Conservation (phyloP, 1,140 invertebrate species). For the Drosophila repleta region DNA sequence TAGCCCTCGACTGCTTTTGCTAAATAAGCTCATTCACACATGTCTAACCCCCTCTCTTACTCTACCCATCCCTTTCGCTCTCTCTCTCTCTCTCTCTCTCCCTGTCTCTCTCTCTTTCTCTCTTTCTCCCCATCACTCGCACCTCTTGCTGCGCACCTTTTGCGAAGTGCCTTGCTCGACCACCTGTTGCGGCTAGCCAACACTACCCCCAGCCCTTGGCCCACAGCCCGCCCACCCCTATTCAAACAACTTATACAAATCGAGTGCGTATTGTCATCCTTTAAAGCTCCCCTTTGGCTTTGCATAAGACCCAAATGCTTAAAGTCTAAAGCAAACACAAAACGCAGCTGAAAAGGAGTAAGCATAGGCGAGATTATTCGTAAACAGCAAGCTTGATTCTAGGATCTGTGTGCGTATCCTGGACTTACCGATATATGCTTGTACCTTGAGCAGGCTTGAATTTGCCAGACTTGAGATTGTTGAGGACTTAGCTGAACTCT, state of each 20-base stretch:
- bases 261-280: neutral
- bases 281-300: neutral
- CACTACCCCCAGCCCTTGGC: too few relatives aligned
- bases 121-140: neutral
- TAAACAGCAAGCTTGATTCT: too few relatives aligned
- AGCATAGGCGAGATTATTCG: too few relatives aligned
- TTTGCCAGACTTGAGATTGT: too few relatives aligned
- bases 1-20: neutral
- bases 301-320: too few relatives aligned
- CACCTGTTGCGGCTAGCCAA: conserved; percentile 5
- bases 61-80: neutral
- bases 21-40: neutral
- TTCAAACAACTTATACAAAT: neutral
- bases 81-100: neutral
- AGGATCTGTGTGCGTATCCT: too few relatives aligned
- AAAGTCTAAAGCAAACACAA: too few relatives aligned
- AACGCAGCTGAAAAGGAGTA: too few relatives aligned
- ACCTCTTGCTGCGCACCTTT: conserved; percentile 16
- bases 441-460: too few relatives aligned
- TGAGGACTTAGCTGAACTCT: too few relatives aligned
- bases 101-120: neutral
- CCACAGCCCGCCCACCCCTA: too few relatives aligned
- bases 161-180: conserved; percentile 1
- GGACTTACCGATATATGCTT: too few relatives aligned
- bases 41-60: neutral